Evolutionary conservation across 2,888 invertebrate species (phyloP), one percentile per base, ranked within the genome.

Genomic region (Penaeus monodon): DNA sequence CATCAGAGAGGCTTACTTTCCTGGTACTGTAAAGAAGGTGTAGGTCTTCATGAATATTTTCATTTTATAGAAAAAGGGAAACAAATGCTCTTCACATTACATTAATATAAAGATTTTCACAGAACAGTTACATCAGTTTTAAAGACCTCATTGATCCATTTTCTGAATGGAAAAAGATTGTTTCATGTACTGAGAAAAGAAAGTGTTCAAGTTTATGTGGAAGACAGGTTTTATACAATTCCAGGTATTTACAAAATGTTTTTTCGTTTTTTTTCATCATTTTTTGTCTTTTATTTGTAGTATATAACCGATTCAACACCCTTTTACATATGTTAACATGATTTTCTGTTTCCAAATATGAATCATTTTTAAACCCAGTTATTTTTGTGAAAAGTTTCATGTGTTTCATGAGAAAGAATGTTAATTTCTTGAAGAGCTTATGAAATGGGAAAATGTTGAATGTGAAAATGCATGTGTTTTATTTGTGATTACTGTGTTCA

Each of bases 1-100:
- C 77, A 57, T 49, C 63, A 77, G 29, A 57, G 63, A 77, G 33
- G 27, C n/a, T 77, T 77, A 77, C 63, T 77, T 77, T 77, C 77
- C 77, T 77, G 27, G 49, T 63, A 27, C 38, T 24, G 22, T 44
- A 44, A 49, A 73, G 27, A 73, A 76, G 17, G 17, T 57, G 57
- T 57, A 57, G 57, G 57, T 57, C 17, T 57, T 20, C 57, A 57
- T 17, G 57, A 57, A 57, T 38, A 2, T 68, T 81, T 68, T 57
- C 65, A 64, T 80, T 64, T 24, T 38, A 33, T 66, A 20, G 22
- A 17, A 29, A 29, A 29, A 24, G 49, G 12, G 24, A 7, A 24
- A n/a, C 49, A n/a, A 57, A n/a, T 27, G 49, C 27, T 77, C 27
- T 77, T 77, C n/a, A 77, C 49, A 57, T 57, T 77, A 77, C 57